These are phyloP conservation scores for Parnassius glacialis DNA, from an alignment of 2,888 invertebrate species.

Conservation along the genomic window DNA sequence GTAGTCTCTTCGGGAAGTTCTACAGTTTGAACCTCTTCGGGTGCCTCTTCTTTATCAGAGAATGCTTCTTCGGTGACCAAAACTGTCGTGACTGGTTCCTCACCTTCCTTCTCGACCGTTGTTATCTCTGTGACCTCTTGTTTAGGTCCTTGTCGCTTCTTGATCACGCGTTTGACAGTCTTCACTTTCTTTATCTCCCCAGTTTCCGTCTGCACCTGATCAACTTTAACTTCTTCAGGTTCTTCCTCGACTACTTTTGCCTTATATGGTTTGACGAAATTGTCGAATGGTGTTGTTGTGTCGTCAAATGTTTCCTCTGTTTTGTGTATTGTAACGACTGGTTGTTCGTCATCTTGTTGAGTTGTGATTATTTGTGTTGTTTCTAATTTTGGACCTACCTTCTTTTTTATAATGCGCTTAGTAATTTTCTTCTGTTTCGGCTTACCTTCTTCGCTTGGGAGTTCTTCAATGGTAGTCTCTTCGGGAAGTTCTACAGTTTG, in stretches of 20 bases:
- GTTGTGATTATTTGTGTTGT: constrained; percentile 32
- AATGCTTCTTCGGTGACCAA: constrained; percentile 32
- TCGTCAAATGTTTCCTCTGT: constrained; percentile 33
- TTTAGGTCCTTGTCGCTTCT: constrained; percentile 46
- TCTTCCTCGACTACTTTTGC: constrained; percentile 16
- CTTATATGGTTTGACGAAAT: constrained; percentile 25
- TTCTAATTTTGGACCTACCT: no score
- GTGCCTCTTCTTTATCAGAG: constrained; percentile 28
- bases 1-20: not conserved
- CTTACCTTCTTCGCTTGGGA: no score
- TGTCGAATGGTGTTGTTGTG: constrained; percentile 34
- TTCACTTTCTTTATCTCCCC: constrained; percentile 25
- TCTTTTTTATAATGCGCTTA: no score
- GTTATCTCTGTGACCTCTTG: constrained; percentile 32
- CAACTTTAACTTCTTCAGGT: constrained; percentile 30
- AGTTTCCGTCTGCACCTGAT: constrained; percentile 18
- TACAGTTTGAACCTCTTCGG: constrained; percentile 6
- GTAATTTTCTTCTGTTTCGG: no score
- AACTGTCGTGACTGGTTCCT: constrained; percentile 37
- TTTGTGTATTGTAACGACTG: constrained; percentile 37
- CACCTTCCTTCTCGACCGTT: constrained; percentile 33
- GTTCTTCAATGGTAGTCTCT: no score
- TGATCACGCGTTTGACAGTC: constrained; percentile 32
- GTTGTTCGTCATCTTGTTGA: constrained; percentile 32
- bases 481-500: no score